phyloP scores from a whole-genome alignment of 2,113 vertebrate species.

The Danionella cerebrum region DNA sequence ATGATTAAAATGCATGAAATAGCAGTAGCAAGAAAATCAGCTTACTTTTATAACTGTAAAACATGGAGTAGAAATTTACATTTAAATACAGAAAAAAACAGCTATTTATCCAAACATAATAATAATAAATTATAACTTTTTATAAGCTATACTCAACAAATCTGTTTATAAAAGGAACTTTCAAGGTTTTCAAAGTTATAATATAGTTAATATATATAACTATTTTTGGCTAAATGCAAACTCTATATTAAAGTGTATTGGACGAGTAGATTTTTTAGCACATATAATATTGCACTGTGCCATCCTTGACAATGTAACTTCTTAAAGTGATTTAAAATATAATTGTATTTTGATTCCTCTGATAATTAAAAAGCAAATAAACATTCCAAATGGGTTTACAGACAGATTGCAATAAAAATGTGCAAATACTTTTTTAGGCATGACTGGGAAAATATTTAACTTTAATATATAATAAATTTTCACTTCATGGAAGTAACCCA shows the following conservation, averaged over 20 bases:
- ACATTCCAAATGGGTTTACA: not conserved
- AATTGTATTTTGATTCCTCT: not conserved
- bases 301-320: not conserved
- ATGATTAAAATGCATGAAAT: slow-evolving; percentile 1
- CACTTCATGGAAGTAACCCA: slow-evolving; percentile 18
- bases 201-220: slow-evolving; percentile 1
- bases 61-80: too few species aligned
- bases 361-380: slow-evolving; percentile 1
- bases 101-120: too few species aligned
- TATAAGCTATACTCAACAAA: too few species aligned
- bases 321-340: not conserved
- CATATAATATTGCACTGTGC: not conserved
- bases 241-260: slow-evolving; percentile 6
- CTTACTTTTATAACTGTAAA: too few species aligned
- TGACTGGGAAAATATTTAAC: not conserved
- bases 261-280: not conserved
- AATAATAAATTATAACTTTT: too few species aligned
- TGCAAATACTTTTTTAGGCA: slow-evolving; percentile 12
- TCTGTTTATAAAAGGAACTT: too few species aligned
- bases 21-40: too few species aligned
- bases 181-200: too few species aligned
- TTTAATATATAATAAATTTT: not conserved
- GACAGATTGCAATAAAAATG: slow-evolving; percentile 1
- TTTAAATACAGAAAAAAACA: too few species aligned
- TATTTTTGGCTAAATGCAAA: slow-evolving; percentile 17